Conservation (phyloP, 2,113 vertebrate species). For the Hucho hucho region DNA sequence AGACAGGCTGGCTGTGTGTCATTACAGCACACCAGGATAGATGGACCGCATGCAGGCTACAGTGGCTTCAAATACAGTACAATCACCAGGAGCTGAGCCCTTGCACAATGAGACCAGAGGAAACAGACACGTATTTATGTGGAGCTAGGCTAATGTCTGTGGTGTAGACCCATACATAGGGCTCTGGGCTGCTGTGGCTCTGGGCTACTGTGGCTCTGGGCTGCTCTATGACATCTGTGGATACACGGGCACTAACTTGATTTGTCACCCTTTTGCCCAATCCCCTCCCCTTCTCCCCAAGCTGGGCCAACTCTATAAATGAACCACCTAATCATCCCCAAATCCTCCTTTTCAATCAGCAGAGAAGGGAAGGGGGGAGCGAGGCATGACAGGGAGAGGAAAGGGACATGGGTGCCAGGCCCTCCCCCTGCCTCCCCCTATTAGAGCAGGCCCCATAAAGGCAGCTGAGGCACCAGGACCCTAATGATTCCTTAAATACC, state of each 20-base stretch:
- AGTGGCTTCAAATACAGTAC: too few relatives aligned
- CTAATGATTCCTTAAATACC: slow-evolving; percentile 52
- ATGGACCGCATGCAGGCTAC: neutral
- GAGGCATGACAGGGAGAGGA: neutral
- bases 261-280: neutral
- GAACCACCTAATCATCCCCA: slow-evolving; percentile 38
- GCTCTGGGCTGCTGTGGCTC: neutral
- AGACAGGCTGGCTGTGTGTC: slow-evolving; percentile 41
- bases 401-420: slow-evolving; percentile 39
- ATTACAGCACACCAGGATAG: slow-evolving; percentile 45
- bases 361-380: slow-evolving; percentile 26
- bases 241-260: neutral
- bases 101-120: too few relatives aligned
- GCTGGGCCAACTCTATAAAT: neutral
- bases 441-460: slow-evolving; percentile 46
- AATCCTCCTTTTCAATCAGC: slow-evolving; percentile 52
- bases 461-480: slow-evolving; percentile 46
- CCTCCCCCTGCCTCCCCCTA: slow-evolving; percentile 40
- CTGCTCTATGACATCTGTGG: neutral
- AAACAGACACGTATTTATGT: too few relatives aligned
- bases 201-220: neutral
- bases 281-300: neutral
- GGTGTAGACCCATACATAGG: neutral
- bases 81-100: too few relatives aligned
- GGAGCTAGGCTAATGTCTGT: too few relatives aligned